Conservation (phyloP, 2,888 invertebrate genomes). For the Noctua fimbriata region DNA sequence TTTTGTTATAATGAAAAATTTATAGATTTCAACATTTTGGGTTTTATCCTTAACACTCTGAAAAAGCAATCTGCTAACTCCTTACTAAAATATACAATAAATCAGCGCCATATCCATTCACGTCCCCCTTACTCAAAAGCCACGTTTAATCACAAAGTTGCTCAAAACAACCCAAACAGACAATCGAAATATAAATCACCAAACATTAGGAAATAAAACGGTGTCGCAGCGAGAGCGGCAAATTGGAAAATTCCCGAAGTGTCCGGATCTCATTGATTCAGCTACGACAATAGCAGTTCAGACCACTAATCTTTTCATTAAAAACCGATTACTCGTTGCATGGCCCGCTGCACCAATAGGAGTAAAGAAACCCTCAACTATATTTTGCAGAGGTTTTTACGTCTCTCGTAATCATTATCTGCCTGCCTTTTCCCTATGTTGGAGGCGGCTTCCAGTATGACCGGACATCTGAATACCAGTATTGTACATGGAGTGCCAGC, state of each 20-base stretch:
- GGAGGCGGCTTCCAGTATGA: too few species aligned
- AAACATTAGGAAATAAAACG: slow-evolving; percentile 68
- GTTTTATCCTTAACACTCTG: neutral
- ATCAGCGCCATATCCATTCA: slow-evolving; percentile 49
- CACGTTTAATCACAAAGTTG: slow-evolving; percentile 64
- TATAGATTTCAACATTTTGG: neutral
- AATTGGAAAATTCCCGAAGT: slow-evolving; percentile 88
- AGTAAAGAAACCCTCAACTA: slow-evolving; percentile 79
- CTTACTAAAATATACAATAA: slow-evolving; percentile 53
- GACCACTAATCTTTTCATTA: slow-evolving; percentile 90
- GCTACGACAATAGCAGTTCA: slow-evolving; percentile 79
- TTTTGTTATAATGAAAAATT: neutral
- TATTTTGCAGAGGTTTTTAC: neutral
- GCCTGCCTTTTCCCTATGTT: too few species aligned
- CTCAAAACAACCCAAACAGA: slow-evolving; percentile 59
- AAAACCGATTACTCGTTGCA: slow-evolving; percentile 90
- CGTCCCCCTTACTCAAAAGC: slow-evolving; percentile 52
- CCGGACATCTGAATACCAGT: too few species aligned
- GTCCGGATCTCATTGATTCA: slow-evolving; percentile 84
- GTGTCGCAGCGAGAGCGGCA: slow-evolving; percentile 77
- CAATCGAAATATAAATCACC: slow-evolving; percentile 64
- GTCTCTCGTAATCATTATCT: too few species aligned
- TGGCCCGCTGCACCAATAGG: slow-evolving; percentile 87
- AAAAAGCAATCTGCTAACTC: slow-evolving; percentile 36
- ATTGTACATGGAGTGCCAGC: too few species aligned